phyloP scores from a whole-genome alignment of 2,888 invertebrate genomes.

The Cheilosia vulpina region DNA sequence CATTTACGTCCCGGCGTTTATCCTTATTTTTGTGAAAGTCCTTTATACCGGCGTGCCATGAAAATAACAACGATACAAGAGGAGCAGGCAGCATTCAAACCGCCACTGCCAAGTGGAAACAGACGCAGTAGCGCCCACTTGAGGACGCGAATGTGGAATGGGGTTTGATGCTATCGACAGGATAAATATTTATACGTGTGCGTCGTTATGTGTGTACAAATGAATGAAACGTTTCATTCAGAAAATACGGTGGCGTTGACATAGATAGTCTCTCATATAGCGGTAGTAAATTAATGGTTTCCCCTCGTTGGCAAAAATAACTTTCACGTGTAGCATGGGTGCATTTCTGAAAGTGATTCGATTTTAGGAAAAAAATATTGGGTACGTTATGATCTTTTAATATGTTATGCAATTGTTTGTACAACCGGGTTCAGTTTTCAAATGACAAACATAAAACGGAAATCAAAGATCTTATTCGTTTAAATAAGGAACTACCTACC shows the following conservation, averaged over 20 bases:
- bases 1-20: slow-evolving; percentile 37
- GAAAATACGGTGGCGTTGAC: not conserved
- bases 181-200: not conserved
- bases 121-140: slow-evolving; percentile 7
- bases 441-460: too few species aligned
- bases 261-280: too few species aligned
- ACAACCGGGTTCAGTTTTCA: too few species aligned
- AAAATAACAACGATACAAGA: slow-evolving; percentile 31
- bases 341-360: too few species aligned
- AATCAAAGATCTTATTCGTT: too few species aligned
- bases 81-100: not conserved
- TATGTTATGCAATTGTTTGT: too few species aligned
- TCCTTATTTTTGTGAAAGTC: slow-evolving; percentile 29
- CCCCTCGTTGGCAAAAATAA: too few species aligned
- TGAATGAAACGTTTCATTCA: slow-evolving; percentile 16
- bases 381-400: too few species aligned
- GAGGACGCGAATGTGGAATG: not conserved
- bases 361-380: too few species aligned
- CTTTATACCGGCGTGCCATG: slow-evolving; percentile 1
- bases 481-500: too few species aligned
- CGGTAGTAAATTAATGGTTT: too few species aligned
- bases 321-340: too few species aligned
- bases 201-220: not conserved
- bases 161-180: not conserved
- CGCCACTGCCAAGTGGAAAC: not conserved